Percentiles rank a stretch among this genome's conserved stretches.
Evolutionary conservation across 2,888 invertebrate genomes (phyloP).

Genomic region (Blastobasis adustella): DNA sequence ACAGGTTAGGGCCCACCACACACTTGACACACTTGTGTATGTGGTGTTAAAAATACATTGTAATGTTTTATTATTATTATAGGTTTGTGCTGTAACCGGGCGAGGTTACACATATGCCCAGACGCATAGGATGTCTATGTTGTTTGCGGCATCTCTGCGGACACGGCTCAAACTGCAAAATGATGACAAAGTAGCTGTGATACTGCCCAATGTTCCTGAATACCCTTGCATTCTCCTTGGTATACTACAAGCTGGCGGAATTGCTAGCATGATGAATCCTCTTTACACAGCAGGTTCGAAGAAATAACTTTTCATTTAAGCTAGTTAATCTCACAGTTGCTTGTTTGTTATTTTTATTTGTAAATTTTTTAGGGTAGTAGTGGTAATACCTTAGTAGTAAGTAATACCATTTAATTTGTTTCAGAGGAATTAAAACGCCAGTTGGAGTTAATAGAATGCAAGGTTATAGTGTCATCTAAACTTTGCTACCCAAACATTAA

Average conservation of each 20-base stretch:
- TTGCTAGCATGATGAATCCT: constrained; percentile 83
- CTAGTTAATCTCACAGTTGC: too few species aligned
- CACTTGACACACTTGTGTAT: too few species aligned
- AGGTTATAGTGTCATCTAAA: constrained; percentile 77
- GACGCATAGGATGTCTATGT: constrained; percentile 74
- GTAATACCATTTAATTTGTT: constrained; percentile 19
- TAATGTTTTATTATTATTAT: background rate
- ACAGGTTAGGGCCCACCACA: too few species aligned
- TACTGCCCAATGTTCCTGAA: constrained; percentile 86
- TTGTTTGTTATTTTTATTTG: too few species aligned
- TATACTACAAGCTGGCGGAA: constrained; percentile 78
- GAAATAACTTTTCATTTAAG: too few species aligned
- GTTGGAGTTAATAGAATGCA: constrained; percentile 74
- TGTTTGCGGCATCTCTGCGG: constrained; percentile 79
- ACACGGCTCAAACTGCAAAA: constrained; percentile 77
- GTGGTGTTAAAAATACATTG: too few species aligned
- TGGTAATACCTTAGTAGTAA: too few species aligned
- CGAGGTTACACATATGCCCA: constrained; percentile 82
- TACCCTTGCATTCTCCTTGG: constrained; percentile 79
- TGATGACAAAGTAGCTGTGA: constrained; percentile 80
- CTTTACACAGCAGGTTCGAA: constrained; percentile 53
- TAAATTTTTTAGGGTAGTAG: too few species aligned
- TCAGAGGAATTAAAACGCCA: constrained; percentile 83
- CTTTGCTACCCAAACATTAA: constrained; percentile 64
- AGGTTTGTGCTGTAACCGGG: constrained; percentile 85